Conservation (phyloP, 1,140 invertebrate genomes). For the Rhyzopertha dominica region DNA sequence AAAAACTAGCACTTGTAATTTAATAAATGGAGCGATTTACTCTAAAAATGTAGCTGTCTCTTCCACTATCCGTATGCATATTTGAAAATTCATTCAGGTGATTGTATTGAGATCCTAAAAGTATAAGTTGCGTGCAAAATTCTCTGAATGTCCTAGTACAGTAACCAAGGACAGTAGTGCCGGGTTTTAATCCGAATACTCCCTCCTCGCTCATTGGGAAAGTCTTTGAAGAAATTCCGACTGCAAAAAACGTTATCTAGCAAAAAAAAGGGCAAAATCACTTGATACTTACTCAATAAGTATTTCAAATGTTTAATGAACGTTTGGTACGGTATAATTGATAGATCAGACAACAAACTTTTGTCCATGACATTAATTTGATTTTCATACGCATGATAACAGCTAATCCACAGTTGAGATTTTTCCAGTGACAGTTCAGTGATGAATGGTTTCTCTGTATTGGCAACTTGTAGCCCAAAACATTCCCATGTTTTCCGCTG, state of each 20-base stretch:
- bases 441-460: conserved; percentile 35
- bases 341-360: conserved; percentile 12
- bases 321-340: conserved; percentile 21
- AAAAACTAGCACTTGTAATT: background rate
- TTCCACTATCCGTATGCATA: too few species aligned
- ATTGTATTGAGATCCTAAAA: too few species aligned
- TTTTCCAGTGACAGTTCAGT: conserved; percentile 28
- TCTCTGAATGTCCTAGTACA: too few species aligned
- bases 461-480: conserved; percentile 29
- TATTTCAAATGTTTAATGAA: conserved; percentile 36
- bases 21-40: too few species aligned
- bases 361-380: conserved; percentile 5
- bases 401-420: conserved; percentile 33
- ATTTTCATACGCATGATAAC: conserved; percentile 29
- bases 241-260: background rate
- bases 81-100: too few species aligned
- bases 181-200: background rate
- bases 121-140: too few species aligned
- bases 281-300: conserved; percentile 31
- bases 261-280: background rate
- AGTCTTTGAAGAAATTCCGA: background rate
- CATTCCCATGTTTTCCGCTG: conserved; percentile 36
- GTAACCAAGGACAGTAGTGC: background rate
- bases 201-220: background rate
- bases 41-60: too few species aligned